phyloP scores from a whole-genome alignment of 2,113 vertebrate genomes.

The Rousettus leschenaultii region DNA sequence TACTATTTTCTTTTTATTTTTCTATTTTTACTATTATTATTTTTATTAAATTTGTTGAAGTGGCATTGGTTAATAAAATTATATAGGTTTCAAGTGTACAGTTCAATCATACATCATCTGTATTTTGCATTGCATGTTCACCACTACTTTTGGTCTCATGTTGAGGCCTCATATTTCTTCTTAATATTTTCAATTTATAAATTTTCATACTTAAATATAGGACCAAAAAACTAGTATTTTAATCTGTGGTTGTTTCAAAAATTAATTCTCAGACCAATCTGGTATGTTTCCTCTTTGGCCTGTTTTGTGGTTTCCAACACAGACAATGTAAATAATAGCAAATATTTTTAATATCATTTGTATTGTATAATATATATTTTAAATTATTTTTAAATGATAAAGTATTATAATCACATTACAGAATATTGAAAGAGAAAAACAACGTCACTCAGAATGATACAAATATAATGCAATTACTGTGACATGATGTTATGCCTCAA shows the following conservation, averaged over 20 bases:
- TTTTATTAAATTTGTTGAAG: too few species aligned
- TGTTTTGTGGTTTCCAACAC: background rate
- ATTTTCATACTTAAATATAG: background rate
- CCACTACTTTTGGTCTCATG: background rate
- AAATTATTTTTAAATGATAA: background rate
- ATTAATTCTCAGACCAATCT: background rate
- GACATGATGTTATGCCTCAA: background rate
- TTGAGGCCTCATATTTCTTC: background rate
- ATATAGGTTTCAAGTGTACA: too few species aligned
- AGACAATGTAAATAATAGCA: background rate
- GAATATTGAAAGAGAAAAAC: background rate
- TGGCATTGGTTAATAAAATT: too few species aligned
- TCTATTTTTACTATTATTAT: too few species aligned
- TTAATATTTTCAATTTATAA: background rate
- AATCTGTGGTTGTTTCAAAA: background rate
- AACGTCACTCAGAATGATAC: background rate
- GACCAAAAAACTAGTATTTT: background rate
- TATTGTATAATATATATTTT: background rate
- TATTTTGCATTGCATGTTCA: too few species aligned
- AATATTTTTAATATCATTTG: background rate
- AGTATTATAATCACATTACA: background rate
- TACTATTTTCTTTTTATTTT: too few species aligned
- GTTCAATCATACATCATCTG: too few species aligned
- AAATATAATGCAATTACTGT: background rate
- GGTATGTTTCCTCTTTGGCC: background rate